phyloP scores from a whole-genome alignment of 1,140 invertebrate species.

The Megathymus violae region DNA sequence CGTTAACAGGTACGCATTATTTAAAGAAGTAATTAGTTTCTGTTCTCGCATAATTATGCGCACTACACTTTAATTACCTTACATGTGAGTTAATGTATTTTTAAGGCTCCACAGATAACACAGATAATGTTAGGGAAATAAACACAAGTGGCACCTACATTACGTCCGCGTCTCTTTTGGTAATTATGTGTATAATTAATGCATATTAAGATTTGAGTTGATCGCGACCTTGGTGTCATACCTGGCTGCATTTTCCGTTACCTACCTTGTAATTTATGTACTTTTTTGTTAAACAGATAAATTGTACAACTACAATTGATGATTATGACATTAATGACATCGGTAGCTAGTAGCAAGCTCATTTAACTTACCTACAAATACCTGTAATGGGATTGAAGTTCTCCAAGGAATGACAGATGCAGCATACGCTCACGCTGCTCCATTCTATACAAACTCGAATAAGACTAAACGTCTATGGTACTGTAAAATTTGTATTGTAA shows the following conservation, averaged over 20 bases:
- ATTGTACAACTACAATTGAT: not conserved
- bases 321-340: no score
- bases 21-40: constrained; percentile 1
- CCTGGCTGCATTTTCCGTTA: constrained; percentile 23
- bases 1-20: not conserved
- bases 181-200: constrained; percentile 31
- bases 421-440: no score
- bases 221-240: constrained; percentile 22
- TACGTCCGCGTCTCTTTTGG: constrained; percentile 15
- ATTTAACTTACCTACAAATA: no score
- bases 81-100: not conserved
- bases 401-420: no score
- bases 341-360: no score
- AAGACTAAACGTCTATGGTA: no score
- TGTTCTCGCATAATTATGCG: not conserved
- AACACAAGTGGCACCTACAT: not conserved
- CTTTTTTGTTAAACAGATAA: not conserved
- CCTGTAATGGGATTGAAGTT: no score
- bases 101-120: no score
- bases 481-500: no score
- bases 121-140: constrained; percentile 10
- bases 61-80: not conserved
- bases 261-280: not conserved
- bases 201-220: constrained; percentile 17
- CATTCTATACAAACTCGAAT: no score